Percentiles rank a stretch among this genome's conserved stretches.
Evolutionary conservation across 1,140 invertebrate species (phyloP).

Genomic region (Calosoma granatense): DNA sequence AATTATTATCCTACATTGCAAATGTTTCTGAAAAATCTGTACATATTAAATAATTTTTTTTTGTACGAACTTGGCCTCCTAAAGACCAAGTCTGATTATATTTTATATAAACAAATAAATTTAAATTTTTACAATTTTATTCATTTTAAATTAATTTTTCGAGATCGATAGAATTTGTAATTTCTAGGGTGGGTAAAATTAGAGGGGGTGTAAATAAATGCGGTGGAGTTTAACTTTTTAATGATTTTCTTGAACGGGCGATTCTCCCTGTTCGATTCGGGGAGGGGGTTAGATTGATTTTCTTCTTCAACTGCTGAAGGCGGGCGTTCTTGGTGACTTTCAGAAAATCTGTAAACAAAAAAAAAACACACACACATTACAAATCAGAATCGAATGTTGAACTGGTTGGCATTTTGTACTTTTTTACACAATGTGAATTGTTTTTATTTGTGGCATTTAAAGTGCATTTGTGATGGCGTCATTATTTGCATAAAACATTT

Average conservation of each 20-base stretch:
- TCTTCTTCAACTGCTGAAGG: background rate
- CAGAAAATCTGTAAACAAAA: conserved; percentile 1
- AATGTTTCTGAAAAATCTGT: background rate
- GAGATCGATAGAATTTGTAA: conserved; percentile 3
- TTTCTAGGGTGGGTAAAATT: background rate
- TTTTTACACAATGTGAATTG: too few relatives aligned
- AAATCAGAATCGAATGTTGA: too few relatives aligned
- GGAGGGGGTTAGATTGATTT: background rate
- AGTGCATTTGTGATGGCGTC: too few relatives aligned
- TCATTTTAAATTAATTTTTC: background rate
- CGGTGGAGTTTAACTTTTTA: background rate
- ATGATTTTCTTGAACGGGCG: background rate
- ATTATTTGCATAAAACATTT: too few relatives aligned
- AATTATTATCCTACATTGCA: background rate
- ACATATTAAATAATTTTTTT: conserved; percentile 7
- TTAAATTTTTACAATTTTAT: background rate
- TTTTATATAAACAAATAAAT: background rate
- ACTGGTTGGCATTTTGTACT: too few relatives aligned
- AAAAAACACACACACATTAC: too few relatives aligned
- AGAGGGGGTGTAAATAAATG: background rate
- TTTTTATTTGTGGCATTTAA: too few relatives aligned
- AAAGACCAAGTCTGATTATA: background rate
- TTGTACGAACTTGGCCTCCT: background rate
- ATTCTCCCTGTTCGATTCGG: background rate
- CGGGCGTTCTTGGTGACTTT: background rate